Conservation (phyloP, 2,888 invertebrate genomes). For the Druceiella hillmani region DNA sequence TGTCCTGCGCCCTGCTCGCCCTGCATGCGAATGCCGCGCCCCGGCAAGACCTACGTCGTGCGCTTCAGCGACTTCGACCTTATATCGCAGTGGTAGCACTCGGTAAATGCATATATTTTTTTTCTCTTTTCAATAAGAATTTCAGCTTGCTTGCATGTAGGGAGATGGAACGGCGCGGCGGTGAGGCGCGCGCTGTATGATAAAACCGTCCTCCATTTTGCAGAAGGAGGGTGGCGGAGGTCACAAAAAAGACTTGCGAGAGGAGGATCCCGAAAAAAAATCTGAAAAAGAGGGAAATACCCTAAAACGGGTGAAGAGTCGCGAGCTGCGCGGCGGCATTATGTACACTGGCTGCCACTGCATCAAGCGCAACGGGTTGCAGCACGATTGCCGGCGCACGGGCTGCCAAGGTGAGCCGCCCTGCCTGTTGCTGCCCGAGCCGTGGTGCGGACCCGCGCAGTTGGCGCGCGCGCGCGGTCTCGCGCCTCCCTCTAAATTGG, state of each 20-base stretch:
- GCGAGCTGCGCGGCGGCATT: constrained; percentile 50
- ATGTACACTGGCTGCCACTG: constrained; percentile 55
- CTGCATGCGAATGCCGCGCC: constrained; percentile 43
- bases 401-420: constrained; percentile 49
- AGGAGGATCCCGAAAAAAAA: constrained; percentile 38
- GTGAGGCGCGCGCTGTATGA: too few species aligned
- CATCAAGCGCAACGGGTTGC: constrained; percentile 54
- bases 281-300: constrained; percentile 42
- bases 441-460: constrained; percentile 50
- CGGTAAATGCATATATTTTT: constrained; percentile 6
- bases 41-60: constrained; percentile 47
- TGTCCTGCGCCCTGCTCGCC: constrained; percentile 45
- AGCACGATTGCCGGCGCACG: constrained; percentile 52
- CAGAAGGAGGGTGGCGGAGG: constrained; percentile 35
- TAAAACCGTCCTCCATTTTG: too few species aligned
- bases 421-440: constrained; percentile 50
- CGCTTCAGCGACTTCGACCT: constrained; percentile 49
- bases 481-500: constrained; percentile 37
- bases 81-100: constrained; percentile 41
- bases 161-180: constrained; percentile 31
- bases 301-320: constrained; percentile 44
- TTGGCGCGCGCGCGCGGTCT: constrained; percentile 43
- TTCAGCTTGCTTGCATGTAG: constrained; percentile 33
- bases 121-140: too few species aligned
- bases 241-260: too few species aligned